Base-by-base conservation (phyloP, 2,888 invertebrate species). In the Callimorpha dominula region DNA sequence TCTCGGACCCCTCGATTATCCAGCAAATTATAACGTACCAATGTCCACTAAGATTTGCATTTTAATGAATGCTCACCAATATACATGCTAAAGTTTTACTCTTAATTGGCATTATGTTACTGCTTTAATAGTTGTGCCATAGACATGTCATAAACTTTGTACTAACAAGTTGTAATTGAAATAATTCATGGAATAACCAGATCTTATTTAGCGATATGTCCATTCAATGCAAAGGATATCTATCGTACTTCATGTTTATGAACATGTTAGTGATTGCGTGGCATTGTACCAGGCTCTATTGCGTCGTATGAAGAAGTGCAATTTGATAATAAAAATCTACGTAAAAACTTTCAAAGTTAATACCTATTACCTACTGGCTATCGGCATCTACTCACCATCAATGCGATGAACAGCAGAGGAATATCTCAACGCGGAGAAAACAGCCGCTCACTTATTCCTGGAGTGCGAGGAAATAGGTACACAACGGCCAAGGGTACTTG, bases 141-240 rank as follows among this genome's bases (percentile, higher is more conserved):
- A n/a, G 63, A 57, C 64, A 49, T 72, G 57, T 71, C 71, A 71
- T 77, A 74, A 76, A 78, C 70, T 71, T 64, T 20, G 31, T 20
- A 31, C 54, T 64, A 76, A 73, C 71, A 50, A 80, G 72, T 71
- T 65, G 72, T 71, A 73, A 78, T 76, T 77, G 74, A 77, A 81
- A 74, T 77, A 78, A 75, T 77, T 71, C 65, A 73, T 71, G 43
- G 50, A 49, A 70, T 68, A 75, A 73, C 77, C 52, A 71, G 76
- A 84, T 85, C 75, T 70, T 50, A 65, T 60, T 49, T 68, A 17
- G 52, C 65, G 77, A 82, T 80, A 80, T 57, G 71, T 31, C 75
- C 75, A 82, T 85, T 85, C 71, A 80, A 79, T 83, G 73, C 78
- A 78, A 80, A 80, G 49, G 63, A 57, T 65, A 63, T 63, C 68